Percentiles rank a stretch among this genome's conserved stretches.
Conservation (phyloP, 1,140 invertebrate species). For the Tetramorium parvispinum region DNA sequence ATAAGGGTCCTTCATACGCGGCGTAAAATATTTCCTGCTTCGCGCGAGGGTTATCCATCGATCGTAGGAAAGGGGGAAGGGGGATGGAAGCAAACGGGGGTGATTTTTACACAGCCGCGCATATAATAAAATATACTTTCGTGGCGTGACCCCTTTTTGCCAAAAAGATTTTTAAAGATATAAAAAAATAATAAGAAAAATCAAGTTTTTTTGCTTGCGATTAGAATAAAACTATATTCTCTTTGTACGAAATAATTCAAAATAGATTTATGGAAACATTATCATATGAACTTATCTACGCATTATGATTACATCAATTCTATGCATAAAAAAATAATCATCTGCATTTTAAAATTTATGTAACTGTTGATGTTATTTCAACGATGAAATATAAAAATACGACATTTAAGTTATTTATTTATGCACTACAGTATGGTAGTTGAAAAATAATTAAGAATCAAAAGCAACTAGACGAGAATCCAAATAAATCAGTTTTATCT, state of each 20-base stretch:
- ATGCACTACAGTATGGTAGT: too few relatives aligned
- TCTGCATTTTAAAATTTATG: background rate
- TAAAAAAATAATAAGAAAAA: background rate
- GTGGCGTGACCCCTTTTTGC: background rate
- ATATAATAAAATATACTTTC: constrained; percentile 70
- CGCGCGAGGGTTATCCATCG: background rate
- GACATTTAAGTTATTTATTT: constrained; percentile 4
- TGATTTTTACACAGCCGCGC: constrained; percentile 13
- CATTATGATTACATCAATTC: background rate
- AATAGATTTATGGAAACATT: background rate
- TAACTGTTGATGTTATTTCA: background rate
- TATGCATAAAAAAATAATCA: background rate
- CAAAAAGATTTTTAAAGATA: too few relatives aligned
- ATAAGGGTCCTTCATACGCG: background rate
- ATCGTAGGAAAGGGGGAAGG: background rate
- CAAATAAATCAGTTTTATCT: constrained; percentile 18
- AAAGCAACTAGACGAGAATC: constrained; percentile 6
- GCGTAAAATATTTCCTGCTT: constrained; percentile 1
- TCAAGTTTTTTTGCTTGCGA: background rate
- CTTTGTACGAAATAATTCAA: background rate
- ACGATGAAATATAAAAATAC: background rate
- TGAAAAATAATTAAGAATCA: constrained; percentile 49
- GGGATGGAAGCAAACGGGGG: background rate
- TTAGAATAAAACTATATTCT: background rate
- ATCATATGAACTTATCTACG: background rate